Evolutionary conservation across 2,888 invertebrate species (phyloP).

Genomic region (Sympetrum striolatum): DNA sequence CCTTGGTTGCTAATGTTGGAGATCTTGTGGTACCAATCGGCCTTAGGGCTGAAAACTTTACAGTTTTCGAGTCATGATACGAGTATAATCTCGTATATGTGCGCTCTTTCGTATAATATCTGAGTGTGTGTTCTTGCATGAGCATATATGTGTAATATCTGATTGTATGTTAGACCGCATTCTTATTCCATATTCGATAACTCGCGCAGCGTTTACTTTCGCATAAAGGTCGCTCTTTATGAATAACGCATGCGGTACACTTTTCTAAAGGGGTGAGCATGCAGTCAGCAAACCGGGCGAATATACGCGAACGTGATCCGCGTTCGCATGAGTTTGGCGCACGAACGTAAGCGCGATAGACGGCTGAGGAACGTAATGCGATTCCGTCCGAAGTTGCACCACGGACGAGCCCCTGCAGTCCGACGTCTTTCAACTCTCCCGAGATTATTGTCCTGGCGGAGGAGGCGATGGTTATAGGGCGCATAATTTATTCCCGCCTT

Average conservation of each 20-base stretch:
- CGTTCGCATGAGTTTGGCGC: neutral
- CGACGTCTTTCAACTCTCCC: neutral
- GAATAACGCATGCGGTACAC: neutral
- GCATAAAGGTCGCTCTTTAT: neutral
- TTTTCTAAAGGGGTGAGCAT: neutral
- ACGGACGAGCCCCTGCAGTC: neutral
- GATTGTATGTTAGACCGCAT: too few relatives aligned
- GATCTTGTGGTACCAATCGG: too few relatives aligned
- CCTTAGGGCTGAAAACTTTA: too few relatives aligned
- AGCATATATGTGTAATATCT: too few relatives aligned
- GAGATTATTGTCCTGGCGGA: neutral
- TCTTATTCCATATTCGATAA: neutral
- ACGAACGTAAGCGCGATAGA: neutral
- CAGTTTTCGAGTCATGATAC: too few relatives aligned
- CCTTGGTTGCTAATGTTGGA: too few relatives aligned
- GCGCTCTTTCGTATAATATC: too few relatives aligned
- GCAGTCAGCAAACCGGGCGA: neutral
- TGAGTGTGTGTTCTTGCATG: too few relatives aligned
- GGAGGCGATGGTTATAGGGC: neutral
- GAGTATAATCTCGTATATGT: too few relatives aligned
- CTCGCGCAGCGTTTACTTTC: neutral
- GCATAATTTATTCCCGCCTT: neutral
- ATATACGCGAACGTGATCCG: neutral
- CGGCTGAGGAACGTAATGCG: neutral
- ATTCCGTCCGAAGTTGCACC: neutral